Percentiles rank a stretch among this genome's conserved stretches.
Evolutionary conservation across 2,888 invertebrate genomes (phyloP).

Genomic region (Drosophila anceps): DNA sequence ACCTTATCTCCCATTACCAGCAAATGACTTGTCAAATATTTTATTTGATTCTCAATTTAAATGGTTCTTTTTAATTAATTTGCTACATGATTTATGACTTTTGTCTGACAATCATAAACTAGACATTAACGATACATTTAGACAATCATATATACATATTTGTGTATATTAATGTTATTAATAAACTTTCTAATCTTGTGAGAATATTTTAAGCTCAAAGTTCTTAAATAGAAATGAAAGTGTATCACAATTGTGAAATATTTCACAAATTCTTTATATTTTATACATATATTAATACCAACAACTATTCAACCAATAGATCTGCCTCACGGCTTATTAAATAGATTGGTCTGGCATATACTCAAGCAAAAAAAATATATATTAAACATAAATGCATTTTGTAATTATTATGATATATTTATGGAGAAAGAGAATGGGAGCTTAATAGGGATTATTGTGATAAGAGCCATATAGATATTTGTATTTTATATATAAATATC

Average conservation of each 20-base stretch:
- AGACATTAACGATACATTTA: slow-evolving; percentile 5
- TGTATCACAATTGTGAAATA: neutral
- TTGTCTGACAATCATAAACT: slow-evolving; percentile 27
- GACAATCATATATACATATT: neutral
- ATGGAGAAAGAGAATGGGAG: neutral
- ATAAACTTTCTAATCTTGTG: slow-evolving; percentile 3
- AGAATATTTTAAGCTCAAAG: slow-evolving; percentile 10
- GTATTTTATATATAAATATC: neutral
- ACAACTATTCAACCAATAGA: too few relatives aligned
- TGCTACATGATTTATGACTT: slow-evolving; percentile 45
- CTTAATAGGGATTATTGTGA: neutral
- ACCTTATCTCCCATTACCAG: slow-evolving; percentile 36
- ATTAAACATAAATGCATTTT: neutral
- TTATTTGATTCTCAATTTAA: slow-evolving; percentile 45
- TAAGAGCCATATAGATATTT: neutral
- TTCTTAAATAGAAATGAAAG: neutral
- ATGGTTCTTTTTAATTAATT: slow-evolving; percentile 76
- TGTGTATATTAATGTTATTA: neutral
- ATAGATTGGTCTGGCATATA: neutral
- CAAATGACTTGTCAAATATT: slow-evolving; percentile 49
- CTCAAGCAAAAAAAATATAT: too few relatives aligned
- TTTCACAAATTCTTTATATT: neutral
- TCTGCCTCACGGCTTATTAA: too few relatives aligned
- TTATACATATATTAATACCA: too few relatives aligned
- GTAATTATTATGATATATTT: neutral